These are phyloP conservation scores for Achlya flavicornis DNA, from an alignment of 2,888 invertebrate genomes.

Conservation along the genomic window DNA sequence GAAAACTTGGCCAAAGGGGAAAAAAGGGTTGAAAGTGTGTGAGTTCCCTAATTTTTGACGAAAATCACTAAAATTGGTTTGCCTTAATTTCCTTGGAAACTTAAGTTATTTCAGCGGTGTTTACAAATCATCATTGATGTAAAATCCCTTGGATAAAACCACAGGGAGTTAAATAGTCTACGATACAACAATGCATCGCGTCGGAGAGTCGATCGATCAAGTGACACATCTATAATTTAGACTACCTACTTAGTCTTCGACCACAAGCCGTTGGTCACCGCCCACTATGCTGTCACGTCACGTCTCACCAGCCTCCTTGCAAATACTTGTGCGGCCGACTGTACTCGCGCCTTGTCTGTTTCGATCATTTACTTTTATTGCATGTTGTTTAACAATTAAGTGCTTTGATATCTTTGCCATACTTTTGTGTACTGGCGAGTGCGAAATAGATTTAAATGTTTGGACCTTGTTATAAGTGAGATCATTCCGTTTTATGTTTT, in stretches of 20 bases:
- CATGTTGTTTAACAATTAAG: background rate
- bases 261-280: slow-evolving; percentile 1
- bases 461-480: background rate
- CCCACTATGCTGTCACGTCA: slow-evolving; percentile 1
- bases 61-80: no score
- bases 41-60: no score
- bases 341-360: slow-evolving; percentile 8
- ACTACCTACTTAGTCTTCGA: background rate
- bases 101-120: no score
- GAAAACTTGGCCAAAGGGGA: no score
- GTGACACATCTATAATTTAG: background rate
- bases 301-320: background rate
- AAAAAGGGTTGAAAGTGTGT: no score
- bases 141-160: no score
- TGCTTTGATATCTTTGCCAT: background rate
- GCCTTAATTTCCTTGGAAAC: no score
- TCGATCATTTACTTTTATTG: slow-evolving; percentile 5
- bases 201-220: background rate
- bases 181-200: no score
- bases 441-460: background rate
- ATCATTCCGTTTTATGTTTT: background rate
- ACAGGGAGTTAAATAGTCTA: no score
- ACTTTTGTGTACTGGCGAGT: background rate
- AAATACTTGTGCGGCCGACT: slow-evolving; percentile 12
- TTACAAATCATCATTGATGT: no score